phyloP scores from a whole-genome alignment of 2,888 invertebrate genomes.

The Tetragonisca angustula region DNA sequence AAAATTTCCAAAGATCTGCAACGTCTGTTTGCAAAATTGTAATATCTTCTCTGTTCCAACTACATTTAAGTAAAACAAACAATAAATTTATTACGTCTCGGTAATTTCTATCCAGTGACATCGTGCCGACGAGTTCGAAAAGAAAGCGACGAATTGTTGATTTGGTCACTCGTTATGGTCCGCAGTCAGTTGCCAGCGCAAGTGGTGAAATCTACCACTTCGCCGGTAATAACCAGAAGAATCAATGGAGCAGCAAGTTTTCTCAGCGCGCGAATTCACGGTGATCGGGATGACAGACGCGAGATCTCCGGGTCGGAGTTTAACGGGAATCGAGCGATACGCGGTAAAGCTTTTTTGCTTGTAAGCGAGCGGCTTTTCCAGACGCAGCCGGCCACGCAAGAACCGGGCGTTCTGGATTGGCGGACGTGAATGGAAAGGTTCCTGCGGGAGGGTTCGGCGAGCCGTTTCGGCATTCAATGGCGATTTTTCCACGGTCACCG shows the following conservation, averaged over 20 bases:
- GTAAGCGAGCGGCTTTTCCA: slow-evolving; percentile 50
- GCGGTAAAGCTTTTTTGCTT: slow-evolving; percentile 49
- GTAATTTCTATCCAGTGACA: no score
- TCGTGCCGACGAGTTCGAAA: no score
- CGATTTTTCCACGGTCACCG: slow-evolving; percentile 65
- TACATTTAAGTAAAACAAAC: no score
- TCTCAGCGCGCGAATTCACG: background rate
- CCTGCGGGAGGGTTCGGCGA: slow-evolving; percentile 50
- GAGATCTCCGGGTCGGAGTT: slow-evolving; percentile 14
- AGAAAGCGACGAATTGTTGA: no score
- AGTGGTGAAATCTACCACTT: no score
- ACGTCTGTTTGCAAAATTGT: no score
- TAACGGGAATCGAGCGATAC: slow-evolving; percentile 49
- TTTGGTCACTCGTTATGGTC: no score
- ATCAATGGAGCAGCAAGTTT: background rate
- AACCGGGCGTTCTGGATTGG: slow-evolving; percentile 55
- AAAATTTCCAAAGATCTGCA: no score
- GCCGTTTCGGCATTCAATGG: slow-evolving; percentile 73
- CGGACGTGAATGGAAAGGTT: slow-evolving; percentile 66
- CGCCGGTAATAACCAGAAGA: background rate
- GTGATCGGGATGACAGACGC: slow-evolving; percentile 22
- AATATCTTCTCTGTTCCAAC: no score
- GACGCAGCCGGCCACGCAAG: slow-evolving; percentile 20
- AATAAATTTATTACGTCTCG: no score
- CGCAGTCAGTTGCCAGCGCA: no score